Evolutionary conservation across 2,888 invertebrate species (phyloP).

Genomic region (Ophion obscuratus): DNA sequence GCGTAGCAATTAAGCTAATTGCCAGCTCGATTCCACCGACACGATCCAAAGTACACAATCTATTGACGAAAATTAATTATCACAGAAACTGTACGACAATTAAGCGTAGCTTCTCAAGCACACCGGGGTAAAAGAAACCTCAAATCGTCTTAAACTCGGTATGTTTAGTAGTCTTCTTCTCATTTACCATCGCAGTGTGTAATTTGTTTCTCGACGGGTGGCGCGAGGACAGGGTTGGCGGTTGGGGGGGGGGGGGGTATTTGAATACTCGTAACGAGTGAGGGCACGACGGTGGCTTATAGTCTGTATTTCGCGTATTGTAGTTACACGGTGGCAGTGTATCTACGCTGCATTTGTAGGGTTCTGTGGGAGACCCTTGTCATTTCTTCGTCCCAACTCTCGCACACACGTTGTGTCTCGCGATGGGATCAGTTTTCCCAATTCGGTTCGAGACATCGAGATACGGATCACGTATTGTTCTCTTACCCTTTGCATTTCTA

Average conservation of each 20-base stretch:
- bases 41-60: not conserved
- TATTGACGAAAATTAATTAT: slow-evolving; percentile 12
- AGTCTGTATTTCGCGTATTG: not conserved
- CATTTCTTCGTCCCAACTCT: slow-evolving; percentile 21
- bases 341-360: slow-evolving; percentile 51
- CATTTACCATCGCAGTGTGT: slow-evolving; percentile 20
- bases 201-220: slow-evolving; percentile 69
- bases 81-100: slow-evolving; percentile 1
- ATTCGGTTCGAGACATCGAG: slow-evolving; percentile 35
- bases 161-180: slow-evolving; percentile 20
- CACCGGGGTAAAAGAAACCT: not conserved
- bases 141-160: slow-evolving; percentile 14
- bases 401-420: too few species aligned
- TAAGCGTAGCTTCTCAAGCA: not conserved
- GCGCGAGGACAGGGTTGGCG: not conserved
- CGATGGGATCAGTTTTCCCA: slow-evolving; percentile 68
- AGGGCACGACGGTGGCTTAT: not conserved
- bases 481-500: slow-evolving; percentile 38
- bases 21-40: too few species aligned
- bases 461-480: slow-evolving; percentile 45
- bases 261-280: slow-evolving; percentile 19
- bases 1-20: too few species aligned
- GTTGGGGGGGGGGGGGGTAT: too few species aligned
- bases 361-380: not conserved
- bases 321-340: too few species aligned